Evolutionary conservation across 1,140 invertebrate genomes (phyloP).

Genomic region (Drosophila albomicans): DNA sequence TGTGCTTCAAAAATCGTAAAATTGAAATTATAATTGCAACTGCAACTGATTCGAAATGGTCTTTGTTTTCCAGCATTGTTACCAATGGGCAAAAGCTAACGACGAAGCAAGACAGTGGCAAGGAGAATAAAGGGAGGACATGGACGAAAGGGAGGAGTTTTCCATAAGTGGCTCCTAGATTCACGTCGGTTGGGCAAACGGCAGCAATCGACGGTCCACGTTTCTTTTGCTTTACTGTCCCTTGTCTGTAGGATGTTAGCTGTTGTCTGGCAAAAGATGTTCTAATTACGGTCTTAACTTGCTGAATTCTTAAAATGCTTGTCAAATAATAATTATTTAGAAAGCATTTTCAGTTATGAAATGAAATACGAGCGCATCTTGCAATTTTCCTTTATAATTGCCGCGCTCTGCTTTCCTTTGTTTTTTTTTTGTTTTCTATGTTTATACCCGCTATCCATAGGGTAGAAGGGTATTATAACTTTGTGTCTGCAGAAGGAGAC

Average conservation of each 20-base stretch:
- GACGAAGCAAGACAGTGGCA: neutral
- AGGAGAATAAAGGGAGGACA: neutral
- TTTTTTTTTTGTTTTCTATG: neutral
- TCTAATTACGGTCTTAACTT: conserved; percentile 75
- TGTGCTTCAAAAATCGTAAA: conserved; percentile 78
- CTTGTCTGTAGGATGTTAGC: conserved; percentile 13
- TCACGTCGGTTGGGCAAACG: conserved; percentile 20
- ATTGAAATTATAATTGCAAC: conserved; percentile 80
- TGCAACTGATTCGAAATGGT: conserved; percentile 69
- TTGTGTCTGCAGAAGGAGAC: too few relatives aligned
- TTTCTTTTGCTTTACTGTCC: neutral
- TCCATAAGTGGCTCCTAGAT: conserved; percentile 34
- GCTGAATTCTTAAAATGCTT: conserved; percentile 75
- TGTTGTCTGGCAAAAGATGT: conserved; percentile 52
- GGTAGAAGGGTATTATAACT: too few relatives aligned
- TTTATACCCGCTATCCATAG: too few relatives aligned
- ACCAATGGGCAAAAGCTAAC: neutral
- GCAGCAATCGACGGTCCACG: conserved; percentile 33
- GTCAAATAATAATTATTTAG: conserved; percentile 77
- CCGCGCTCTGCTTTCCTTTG: neutral
- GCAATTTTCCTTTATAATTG: conserved; percentile 41
- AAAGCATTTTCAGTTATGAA: conserved; percentile 59
- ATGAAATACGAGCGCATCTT: conserved; percentile 48
- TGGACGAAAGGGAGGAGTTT: neutral
- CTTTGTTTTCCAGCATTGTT: conserved; percentile 34